These are phyloP conservation scores for Stenurella melanura DNA, from an alignment of 2,888 invertebrate genomes.

Conservation along the genomic window DNA sequence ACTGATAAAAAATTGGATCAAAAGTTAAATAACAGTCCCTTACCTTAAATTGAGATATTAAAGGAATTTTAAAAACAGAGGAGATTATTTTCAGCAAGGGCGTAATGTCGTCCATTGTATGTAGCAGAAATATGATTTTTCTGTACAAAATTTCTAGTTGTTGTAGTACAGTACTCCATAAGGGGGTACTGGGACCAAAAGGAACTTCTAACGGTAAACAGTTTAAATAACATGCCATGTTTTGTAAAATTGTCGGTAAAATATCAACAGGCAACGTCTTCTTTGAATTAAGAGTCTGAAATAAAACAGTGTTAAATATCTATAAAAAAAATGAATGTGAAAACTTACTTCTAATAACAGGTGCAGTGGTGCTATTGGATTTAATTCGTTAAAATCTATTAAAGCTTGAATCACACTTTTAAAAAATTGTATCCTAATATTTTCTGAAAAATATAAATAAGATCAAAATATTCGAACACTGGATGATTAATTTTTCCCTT, in stretches of 20 bases:
- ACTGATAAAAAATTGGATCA: neutral
- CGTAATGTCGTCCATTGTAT: conserved; percentile 81
- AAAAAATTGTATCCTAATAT: conserved; percentile 88
- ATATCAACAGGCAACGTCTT: conserved; percentile 83
- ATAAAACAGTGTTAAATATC: conserved; percentile 10
- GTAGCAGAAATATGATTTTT: conserved; percentile 81
- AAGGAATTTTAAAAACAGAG: conserved; percentile 88
- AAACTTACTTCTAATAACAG: conserved; percentile 85
- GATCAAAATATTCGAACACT: neutral
- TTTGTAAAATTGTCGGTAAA: conserved; percentile 88
- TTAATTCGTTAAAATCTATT: conserved; percentile 96
- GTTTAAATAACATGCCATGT: conserved; percentile 95
- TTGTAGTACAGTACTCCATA: conserved; percentile 88
- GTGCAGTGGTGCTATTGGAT: conserved; percentile 95
- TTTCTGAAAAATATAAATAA: conserved; percentile 74
- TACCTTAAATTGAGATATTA: conserved; percentile 87
- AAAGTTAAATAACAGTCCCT: conserved; percentile 39
- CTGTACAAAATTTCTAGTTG: conserved; percentile 93
- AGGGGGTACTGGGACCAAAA: conserved; percentile 79
- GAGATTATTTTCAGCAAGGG: conserved; percentile 86
- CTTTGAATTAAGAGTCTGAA: conserved; percentile 83
- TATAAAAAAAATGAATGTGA: conserved; percentile 22
- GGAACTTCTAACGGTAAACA: conserved; percentile 90
- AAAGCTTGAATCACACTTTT: conserved; percentile 95
- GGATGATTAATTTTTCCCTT: too few relatives aligned